Evolutionary conservation across 2,888 invertebrate species (phyloP), one percentile per base, ranked within the genome.

Genomic region (Abscondita cerata): DNA sequence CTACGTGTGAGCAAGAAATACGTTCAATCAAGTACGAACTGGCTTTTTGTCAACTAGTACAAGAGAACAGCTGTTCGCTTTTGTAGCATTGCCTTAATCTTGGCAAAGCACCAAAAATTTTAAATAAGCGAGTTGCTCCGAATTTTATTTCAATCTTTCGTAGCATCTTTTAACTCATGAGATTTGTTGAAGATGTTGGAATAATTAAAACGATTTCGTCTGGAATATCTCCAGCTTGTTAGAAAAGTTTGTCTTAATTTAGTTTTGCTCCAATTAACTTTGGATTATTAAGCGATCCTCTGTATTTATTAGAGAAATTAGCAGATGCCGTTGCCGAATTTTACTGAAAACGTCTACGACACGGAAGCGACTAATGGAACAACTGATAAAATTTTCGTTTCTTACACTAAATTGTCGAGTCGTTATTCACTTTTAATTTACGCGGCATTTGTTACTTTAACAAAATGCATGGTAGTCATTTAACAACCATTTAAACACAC

Each of bases 121-220:
- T 56, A 56, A 52, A 56, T 54, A 40, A 56, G 52, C 59, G 56
- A 53, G 44, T 46, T 52, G 59, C 41, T 25, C 44, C 41, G 60
- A 62, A 62, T 65, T 65, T 65, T 65, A 65, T 65, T 65, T 60
- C 59, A 63, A 65, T 65, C 65, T 63, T 57, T 61, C 54, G 40
- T 52, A 59, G 51, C 54, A 63, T 59, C 53, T 59, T 59, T 59
- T 63, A 58, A 58, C 63, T 59, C 64, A 56, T 56, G 58, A 59
- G 64, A 64, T 64, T 64, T 59, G 64, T 59, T 59, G 55, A 64
- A 64, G 64, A 64, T 64, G 64, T 64, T 67, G 70, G 68, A 69
- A 71, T 70, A 68, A 72, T 74, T 72, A 72, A 72, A 72, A 74
- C 73, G 72, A 73, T 73, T 71, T 69, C 68, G 62, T 68, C 69